These are phyloP conservation scores for Noctua comes DNA, from an alignment of 2,888 invertebrate species.

Conservation along the genomic window DNA sequence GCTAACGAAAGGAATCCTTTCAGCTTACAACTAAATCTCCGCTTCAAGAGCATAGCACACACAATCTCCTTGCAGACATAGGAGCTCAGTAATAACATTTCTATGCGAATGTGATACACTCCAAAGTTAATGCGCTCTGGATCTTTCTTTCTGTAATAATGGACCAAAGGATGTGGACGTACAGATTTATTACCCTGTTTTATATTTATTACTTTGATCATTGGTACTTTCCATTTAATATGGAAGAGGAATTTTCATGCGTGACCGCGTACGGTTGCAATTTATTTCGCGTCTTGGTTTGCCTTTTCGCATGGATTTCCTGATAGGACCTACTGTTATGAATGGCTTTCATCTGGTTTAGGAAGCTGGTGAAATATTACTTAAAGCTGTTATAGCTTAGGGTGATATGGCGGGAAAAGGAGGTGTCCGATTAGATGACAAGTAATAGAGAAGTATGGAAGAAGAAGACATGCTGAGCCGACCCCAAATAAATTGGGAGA, in stretches of 20 bases:
- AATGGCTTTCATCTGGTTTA: slow-evolving; percentile 33
- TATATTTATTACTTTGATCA: slow-evolving; percentile 69
- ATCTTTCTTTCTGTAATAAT: slow-evolving; percentile 66
- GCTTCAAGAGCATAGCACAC: slow-evolving; percentile 38
- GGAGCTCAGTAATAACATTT: slow-evolving; percentile 51
- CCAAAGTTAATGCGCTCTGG: slow-evolving; percentile 66
- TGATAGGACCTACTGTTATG: slow-evolving; percentile 30
- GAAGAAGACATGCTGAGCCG: too few relatives aligned
- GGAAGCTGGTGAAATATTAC: slow-evolving; percentile 17
- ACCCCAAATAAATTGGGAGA: too few relatives aligned
- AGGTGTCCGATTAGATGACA: too few relatives aligned
- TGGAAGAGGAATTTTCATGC: slow-evolving; percentile 61
- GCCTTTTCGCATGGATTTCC: slow-evolving; percentile 43
- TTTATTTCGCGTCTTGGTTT: slow-evolving; percentile 57
- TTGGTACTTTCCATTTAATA: slow-evolving; percentile 66
- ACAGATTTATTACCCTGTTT: slow-evolving; percentile 67
- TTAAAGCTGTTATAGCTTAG: too few relatives aligned
- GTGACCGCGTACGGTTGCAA: slow-evolving; percentile 53
- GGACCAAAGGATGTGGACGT: slow-evolving; percentile 63
- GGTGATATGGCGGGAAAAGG: too few relatives aligned
- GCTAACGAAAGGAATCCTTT: slow-evolving; percentile 32
- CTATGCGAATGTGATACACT: slow-evolving; percentile 62
- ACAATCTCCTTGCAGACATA: slow-evolving; percentile 41
- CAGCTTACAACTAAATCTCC: slow-evolving; percentile 47
- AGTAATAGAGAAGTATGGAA: too few relatives aligned